Conservation (phyloP, 2,888 invertebrate species). For the Caenorhabditis sp. region DNA sequence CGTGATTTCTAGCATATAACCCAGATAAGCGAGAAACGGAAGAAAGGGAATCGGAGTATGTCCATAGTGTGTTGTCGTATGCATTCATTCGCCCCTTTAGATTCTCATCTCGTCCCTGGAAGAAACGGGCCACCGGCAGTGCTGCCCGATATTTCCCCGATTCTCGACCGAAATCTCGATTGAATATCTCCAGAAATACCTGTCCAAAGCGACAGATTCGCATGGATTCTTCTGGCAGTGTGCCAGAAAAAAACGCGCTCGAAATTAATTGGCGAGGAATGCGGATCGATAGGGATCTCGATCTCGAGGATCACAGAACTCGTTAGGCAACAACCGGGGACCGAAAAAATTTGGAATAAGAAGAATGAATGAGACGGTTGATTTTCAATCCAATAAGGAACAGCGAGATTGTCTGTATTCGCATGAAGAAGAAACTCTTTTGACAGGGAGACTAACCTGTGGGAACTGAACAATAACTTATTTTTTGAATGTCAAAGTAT, state of each 20-base stretch:
- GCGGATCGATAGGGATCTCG: slow-evolving; percentile 19
- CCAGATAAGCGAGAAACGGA: background rate
- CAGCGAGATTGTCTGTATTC: too few species aligned
- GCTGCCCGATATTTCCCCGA: slow-evolving; percentile 50
- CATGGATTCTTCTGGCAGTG: slow-evolving; percentile 32
- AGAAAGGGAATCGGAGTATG: slow-evolving; percentile 34
- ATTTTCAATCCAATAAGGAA: too few species aligned
- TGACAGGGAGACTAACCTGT: too few species aligned
- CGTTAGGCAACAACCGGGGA: slow-evolving; percentile 2
- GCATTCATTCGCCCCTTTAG: too few species aligned
- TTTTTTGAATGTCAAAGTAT: too few species aligned
- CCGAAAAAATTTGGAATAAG: slow-evolving; percentile 6
- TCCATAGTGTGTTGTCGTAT: slow-evolving; percentile 43
- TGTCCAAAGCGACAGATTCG: slow-evolving; percentile 38
- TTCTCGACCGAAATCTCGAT: slow-evolving; percentile 46
- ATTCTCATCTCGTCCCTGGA: slow-evolving; percentile 33
- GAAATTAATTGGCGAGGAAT: slow-evolving; percentile 28
- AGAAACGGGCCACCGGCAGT: slow-evolving; percentile 48
- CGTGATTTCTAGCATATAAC: slow-evolving; percentile 10
- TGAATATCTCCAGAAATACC: slow-evolving; percentile 49
- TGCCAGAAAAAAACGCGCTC: slow-evolving; percentile 30
- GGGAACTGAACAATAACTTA: too few species aligned
- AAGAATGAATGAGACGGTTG: slow-evolving; percentile 20
- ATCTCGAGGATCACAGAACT: slow-evolving; percentile 14
- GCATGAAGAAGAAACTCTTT: too few species aligned